Conservation (phyloP, 1,140 invertebrate genomes). For the Pectinophora gossypiella region DNA sequence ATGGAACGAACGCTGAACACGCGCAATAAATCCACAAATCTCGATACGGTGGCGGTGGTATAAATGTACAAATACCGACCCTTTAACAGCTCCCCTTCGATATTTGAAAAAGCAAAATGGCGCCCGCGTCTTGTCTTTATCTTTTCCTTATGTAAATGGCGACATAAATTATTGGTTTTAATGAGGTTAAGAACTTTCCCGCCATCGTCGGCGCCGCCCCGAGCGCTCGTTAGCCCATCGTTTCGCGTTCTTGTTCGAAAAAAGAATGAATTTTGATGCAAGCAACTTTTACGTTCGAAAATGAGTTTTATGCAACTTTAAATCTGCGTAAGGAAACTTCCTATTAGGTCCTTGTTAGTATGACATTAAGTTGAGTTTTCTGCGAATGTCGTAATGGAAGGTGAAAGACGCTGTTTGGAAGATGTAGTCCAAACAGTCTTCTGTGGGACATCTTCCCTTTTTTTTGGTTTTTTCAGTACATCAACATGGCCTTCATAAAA, state of each 20-base stretch:
- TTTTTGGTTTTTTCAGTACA: too few species aligned
- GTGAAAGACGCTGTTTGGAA: too few species aligned
- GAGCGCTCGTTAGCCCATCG: constrained; percentile 19
- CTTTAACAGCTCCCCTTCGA: constrained; percentile 29
- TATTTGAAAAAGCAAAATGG: constrained; percentile 37
- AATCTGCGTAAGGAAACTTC: too few species aligned
- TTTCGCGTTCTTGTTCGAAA: constrained; percentile 13
- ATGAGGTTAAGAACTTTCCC: constrained; percentile 38
- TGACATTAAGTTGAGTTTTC: too few species aligned
- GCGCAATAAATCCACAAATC: constrained; percentile 26
- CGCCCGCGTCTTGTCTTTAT: constrained; percentile 37
- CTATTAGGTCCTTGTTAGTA: too few species aligned
- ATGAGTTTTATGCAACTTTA: too few species aligned
- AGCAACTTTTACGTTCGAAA: constrained; percentile 19
- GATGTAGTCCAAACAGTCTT: too few species aligned
- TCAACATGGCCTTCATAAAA: too few species aligned
- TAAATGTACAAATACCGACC: neutral
- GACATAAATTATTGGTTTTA: constrained; percentile 28
- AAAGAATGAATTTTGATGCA: constrained; percentile 4
- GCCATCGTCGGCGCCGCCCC: constrained; percentile 18
- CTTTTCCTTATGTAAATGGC: constrained; percentile 43
- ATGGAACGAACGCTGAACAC: constrained; percentile 37
- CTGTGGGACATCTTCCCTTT: too few species aligned
- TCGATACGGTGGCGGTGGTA: constrained; percentile 18
- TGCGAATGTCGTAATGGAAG: too few species aligned